Conservation (phyloP, 2,113 vertebrate species). For the Mormoops blainvillei region DNA sequence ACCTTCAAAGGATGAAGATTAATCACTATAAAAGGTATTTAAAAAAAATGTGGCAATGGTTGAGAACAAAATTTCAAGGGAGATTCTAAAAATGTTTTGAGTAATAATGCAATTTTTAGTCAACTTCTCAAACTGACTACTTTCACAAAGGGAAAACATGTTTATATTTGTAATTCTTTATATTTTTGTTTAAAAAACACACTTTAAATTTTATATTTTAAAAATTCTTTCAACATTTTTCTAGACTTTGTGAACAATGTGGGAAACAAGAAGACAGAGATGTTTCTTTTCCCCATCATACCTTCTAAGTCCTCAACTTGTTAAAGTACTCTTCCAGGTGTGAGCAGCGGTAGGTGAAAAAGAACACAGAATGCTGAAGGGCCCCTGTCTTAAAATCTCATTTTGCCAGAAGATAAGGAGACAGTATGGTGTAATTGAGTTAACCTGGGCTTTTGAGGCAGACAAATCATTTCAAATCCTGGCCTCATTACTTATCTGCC, state of each 20-base stretch:
- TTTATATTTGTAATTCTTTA: neutral
- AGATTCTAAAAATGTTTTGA: constrained; percentile 20
- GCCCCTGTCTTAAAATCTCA: neutral
- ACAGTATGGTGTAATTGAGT: neutral
- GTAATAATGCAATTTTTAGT: neutral
- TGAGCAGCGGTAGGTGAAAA: neutral
- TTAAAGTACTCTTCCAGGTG: neutral
- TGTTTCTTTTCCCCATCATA: neutral
- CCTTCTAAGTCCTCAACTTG: neutral
- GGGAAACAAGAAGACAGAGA: neutral
- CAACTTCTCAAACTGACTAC: neutral
- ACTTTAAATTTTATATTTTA: neutral
- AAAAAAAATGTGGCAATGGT: constrained; percentile 28
- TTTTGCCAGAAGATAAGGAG: constrained; percentile 4
- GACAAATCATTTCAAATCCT: neutral
- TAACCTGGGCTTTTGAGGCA: neutral
- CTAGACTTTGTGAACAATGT: neutral
- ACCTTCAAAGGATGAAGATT: constrained; percentile 48
- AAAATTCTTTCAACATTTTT: neutral
- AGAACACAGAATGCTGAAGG: neutral
- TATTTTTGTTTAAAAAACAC: neutral
- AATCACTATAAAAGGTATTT: neutral
- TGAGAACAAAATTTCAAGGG: constrained; percentile 25
- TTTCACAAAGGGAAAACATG: constrained; percentile 31
- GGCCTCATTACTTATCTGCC: neutral